Conservation (phyloP, 2,113 vertebrate species). For the Pleuronectes platessa region DNA sequence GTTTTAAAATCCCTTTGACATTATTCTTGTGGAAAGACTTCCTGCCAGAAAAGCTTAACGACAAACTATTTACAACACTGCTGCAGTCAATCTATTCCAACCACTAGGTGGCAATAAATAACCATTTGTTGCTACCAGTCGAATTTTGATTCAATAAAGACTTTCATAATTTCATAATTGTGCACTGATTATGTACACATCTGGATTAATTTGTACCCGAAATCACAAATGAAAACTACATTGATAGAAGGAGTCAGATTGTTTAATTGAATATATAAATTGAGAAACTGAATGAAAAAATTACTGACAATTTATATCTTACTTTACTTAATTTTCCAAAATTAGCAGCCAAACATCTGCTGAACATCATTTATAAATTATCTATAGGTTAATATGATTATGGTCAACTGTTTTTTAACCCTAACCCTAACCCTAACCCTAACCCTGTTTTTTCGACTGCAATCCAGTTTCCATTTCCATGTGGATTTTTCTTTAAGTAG, state of each 20-base stretch:
- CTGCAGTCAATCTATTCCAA: neutral
- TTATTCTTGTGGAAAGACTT: neutral
- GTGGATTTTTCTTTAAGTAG: neutral
- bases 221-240: neutral
- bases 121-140: neutral
- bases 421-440: too few species aligned
- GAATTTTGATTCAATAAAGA: neutral
- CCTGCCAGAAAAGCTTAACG: neutral
- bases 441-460: too few species aligned
- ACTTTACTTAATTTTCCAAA: too few species aligned
- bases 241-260: neutral
- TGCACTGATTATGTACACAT: neutral
- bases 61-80: neutral
- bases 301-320: too few species aligned
- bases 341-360: too few species aligned
- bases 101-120: conserved; percentile 42
- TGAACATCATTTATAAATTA: too few species aligned
- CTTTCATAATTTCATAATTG: neutral
- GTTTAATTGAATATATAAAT: neutral
- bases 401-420: too few species aligned
- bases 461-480: neutral
- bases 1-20: too few species aligned
- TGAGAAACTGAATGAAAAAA: too few species aligned
- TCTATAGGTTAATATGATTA: too few species aligned
- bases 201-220: neutral